Conservation (phyloP, 2,888 invertebrate genomes). For the Eledona agricola region DNA sequence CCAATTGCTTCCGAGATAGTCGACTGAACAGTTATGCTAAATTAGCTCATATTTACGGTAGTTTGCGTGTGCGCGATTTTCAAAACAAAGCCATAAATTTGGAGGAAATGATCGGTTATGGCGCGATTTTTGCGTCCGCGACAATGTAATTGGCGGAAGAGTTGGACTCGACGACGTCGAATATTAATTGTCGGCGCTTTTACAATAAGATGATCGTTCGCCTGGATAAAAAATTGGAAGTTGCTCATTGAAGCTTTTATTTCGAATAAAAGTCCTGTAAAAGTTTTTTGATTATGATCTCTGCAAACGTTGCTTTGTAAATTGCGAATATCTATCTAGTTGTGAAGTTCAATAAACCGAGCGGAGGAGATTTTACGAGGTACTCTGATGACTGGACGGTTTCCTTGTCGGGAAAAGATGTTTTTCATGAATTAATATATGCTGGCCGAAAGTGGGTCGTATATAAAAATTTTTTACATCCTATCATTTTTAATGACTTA, state of each 20-base stretch:
- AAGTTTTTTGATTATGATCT: constrained; percentile 17
- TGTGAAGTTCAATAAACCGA: constrained; percentile 26
- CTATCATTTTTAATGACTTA: no score
- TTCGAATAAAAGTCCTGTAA: constrained; percentile 28
- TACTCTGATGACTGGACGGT: constrained; percentile 15
- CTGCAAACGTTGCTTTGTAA: constrained; percentile 20
- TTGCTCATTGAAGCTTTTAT: constrained; percentile 25
- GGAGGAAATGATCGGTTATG: constrained; percentile 18
- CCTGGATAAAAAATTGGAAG: constrained; percentile 14
- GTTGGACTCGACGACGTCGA: no score
- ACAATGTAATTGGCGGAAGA: constrained; percentile 6
- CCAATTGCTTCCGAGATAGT: constrained; percentile 8
- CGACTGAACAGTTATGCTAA: no score
- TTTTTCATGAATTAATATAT: no score
- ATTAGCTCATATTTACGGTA: constrained; percentile 26
- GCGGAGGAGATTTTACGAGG: constrained; percentile 9
- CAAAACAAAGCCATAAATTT: constrained; percentile 30
- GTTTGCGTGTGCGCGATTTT: constrained; percentile 12
- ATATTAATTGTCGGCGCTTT: constrained; percentile 13
- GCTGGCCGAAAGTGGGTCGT: no score
- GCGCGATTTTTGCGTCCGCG: constrained; percentile 1
- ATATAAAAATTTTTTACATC: no score
- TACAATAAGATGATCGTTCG: constrained; percentile 9
- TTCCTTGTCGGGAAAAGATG: constrained; percentile 8
- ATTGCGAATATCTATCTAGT: constrained; percentile 14